phyloP scores from a whole-genome alignment of 2,113 vertebrate species.

The Micronycteris hirsuta region DNA sequence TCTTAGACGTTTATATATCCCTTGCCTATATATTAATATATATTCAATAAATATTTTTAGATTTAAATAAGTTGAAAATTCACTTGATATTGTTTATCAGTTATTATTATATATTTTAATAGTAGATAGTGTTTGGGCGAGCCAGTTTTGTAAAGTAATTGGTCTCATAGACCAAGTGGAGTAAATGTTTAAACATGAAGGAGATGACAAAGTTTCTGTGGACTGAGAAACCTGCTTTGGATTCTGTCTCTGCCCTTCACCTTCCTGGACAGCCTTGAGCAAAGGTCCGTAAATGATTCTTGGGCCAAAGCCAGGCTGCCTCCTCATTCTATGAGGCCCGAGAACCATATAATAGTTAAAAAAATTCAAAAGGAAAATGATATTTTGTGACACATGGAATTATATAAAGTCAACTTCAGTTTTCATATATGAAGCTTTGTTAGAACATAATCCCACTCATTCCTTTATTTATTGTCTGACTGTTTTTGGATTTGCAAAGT shows the following conservation, averaged over 20 bases:
- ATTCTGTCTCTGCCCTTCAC: not conserved
- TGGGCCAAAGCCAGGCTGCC: not conserved
- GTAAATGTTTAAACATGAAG: not conserved
- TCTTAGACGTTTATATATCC: not conserved
- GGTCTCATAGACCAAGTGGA: not conserved
- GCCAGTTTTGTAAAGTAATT: not conserved
- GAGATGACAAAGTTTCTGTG: not conserved
- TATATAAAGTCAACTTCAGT: not conserved
- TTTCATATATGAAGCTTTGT: not conserved
- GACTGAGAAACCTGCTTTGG: not conserved
- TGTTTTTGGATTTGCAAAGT: not conserved
- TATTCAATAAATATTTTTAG: not conserved
- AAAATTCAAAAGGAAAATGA: not conserved
- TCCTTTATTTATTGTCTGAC: not conserved
- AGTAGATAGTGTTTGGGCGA: not conserved
- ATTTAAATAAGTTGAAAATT: not conserved
- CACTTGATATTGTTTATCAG: not conserved
- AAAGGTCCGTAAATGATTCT: not conserved
- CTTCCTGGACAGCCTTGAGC: not conserved
- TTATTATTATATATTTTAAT: not conserved
- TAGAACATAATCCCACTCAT: not conserved
- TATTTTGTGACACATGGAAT: not conserved
- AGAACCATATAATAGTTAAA: not conserved
- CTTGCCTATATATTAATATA: not conserved
- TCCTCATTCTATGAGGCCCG: not conserved